Evolutionary conservation across 2,888 invertebrate species (phyloP), one percentile per base, ranked within the genome.

Genomic region (Ceratothoa steindachneri): DNA sequence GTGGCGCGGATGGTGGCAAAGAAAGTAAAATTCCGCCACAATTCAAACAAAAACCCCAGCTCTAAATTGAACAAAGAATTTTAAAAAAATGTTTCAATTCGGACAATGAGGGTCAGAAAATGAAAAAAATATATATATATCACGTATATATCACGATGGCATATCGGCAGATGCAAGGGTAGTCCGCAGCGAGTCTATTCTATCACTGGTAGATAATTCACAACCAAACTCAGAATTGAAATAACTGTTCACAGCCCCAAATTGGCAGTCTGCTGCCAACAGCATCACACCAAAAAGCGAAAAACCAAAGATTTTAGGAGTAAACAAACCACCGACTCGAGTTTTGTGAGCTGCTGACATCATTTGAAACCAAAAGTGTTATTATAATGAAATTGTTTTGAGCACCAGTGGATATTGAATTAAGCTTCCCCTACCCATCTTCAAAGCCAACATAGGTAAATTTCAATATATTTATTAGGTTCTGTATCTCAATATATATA

Each of bases 261-360:
- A 22, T n/a, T 55, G 55, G 55, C 55, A 55, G 55, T 55, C 55
- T 55, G 55, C 55, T 55, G 55, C 55, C 55, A 55, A 55, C 55
- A 55, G 55, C 55, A 55, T 22, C 55, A 55, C 55, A 60, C 24
- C 19, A 24, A 60, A 24, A 1, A 24, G 1, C 12, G 12, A 12
- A 24, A 24, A 60, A 3, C 2, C 19, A 51, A n/a, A 51, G 15
- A 51, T 41, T n/a, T 51, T n/a, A n/a, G n/a, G 41, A 41, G 41
- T 41, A 41, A 41, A 41, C 15, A 41, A 41, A 15, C 5, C 41
- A n/a, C n/a, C n/a, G n/a, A 41, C 41, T 41, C 15, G 5, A 41
- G 41, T 41, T 41, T n/a, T 41, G 41, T 15, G 41, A 41, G 41
- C 41, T 41, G 41, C 41, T 41, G 41, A 15, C 41, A 41, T 15